These are phyloP conservation scores for Polydrusus pterygomalis DNA, from an alignment of 2,888 invertebrate species.

Conservation along the genomic window DNA sequence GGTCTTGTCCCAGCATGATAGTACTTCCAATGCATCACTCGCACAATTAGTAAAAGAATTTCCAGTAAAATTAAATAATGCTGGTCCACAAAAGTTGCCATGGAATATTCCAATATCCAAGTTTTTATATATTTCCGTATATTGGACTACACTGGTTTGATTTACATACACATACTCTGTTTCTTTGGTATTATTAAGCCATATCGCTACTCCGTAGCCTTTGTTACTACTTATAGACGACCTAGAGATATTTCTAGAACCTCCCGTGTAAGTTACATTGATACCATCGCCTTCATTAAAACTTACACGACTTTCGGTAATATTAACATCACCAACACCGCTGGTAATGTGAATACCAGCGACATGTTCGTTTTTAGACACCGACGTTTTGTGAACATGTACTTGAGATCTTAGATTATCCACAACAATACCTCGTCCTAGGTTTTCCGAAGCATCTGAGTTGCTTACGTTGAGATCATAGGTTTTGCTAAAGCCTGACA, in stretches of 20 bases:
- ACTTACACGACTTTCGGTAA: conserved; percentile 91
- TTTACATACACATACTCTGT: conserved; percentile 87
- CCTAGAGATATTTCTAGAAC: conserved; percentile 92
- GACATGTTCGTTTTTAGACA: conserved; percentile 91
- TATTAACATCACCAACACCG: conserved; percentile 95
- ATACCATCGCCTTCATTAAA: conserved; percentile 96
- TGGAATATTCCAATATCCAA: conserved; percentile 91
- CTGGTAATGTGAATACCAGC: conserved; percentile 93
- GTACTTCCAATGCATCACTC: conserved; percentile 86
- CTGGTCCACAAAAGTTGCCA: conserved; percentile 93
- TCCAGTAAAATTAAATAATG: conserved; percentile 93
- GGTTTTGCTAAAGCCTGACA: conserved; percentile 84
- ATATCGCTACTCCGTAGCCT: conserved; percentile 91
- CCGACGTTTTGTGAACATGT: conserved; percentile 87
- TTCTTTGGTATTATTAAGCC: conserved; percentile 89
- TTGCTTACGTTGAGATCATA: conserved; percentile 92
- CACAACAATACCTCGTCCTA: conserved; percentile 95
- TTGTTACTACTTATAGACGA: conserved; percentile 90
- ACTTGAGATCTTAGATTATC: conserved; percentile 93
- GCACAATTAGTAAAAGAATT: conserved; percentile 89
- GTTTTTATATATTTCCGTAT: conserved; percentile 91
- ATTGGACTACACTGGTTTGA: conserved; percentile 90
- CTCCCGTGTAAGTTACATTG: conserved; percentile 96
- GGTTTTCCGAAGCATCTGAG: conserved; percentile 90
- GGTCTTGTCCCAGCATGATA: conserved; percentile 85